Evolutionary conservation across 2,113 vertebrate genomes (phyloP), one percentile per base, ranked within the genome.

Genomic region (Indicator indicator): DNA sequence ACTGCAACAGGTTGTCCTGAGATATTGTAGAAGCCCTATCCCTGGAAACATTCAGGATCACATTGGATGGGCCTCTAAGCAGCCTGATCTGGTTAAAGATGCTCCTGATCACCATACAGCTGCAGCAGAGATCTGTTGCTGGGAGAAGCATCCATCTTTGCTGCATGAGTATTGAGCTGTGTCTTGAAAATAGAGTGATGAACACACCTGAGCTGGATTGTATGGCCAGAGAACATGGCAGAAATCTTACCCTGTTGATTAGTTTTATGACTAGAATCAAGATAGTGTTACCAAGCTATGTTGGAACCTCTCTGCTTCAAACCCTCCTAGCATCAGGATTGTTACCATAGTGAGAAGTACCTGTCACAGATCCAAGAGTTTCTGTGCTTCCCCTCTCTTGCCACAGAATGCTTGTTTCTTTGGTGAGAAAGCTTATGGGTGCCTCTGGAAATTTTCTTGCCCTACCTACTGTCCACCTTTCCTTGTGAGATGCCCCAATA

Each of bases 91-190:
- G 16, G 30, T n/a, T 48, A 10, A 24, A 69, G 44, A 24, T 69
- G 44, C 33, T 15, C 67, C 15, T 48, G 10, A 21, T 33, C 9
- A n/a, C 20, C 18, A 4, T 4, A 7, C 15, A 36, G 17, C 15
- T 50, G 12, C 55, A 50, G 77, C 71, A 56, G 63, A 71, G 38
- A 26, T 26, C 13, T 71, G 38, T 8, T 46, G 42, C 40, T 80
- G n/a, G 21, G 33, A 21, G 18, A 80, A 42, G 16, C 52, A 50
- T 8, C 3, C 2, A 56, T 17, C 11, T 68, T 58, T 33, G 5
- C 48, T 9, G 9, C 27, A 26, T 1, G 2, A 12, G 36, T 59
- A 19, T 58, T 1, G 5, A 59, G 40, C 6, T 9, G 6, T 1
- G 2, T 16, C 46, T 56, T 62, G 33, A 76, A 30, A 40, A 17